Base-by-base conservation (phyloP, 2,113 vertebrate species). In the Pseudonaja textilis region DNA sequence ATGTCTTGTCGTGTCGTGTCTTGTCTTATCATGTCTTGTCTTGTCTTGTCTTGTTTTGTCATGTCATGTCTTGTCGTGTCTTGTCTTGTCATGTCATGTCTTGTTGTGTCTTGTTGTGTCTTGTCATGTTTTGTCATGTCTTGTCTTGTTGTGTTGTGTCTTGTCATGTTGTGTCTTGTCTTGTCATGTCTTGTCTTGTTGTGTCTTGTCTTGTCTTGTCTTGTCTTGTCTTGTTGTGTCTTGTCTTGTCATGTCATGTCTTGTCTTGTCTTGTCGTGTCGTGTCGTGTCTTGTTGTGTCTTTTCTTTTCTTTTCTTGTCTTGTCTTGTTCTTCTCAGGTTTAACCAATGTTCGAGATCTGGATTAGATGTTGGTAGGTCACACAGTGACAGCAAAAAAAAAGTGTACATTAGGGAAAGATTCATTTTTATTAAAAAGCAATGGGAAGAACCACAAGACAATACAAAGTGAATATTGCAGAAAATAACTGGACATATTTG, bases 281-380 rank as follows among this genome's bases (percentile, higher is more conserved):
- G 7, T 50, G 47, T 50, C 8, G 0, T 50, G 90, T 90, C 55
- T 42, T 42, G 42, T 42, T 42, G 42, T n/a, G 26, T 29, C 26
- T 69, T 14, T 7, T 25, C 6, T 69, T 14, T 7, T 25, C 6
- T 7, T 47, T 5, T 47, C 8, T 1, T 50, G 90, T 90, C 56
- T 93, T 94, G 39, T 50, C 50, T 93, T 94, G 34, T 91, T 7
- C 23, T 47, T 16, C 91, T 91, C 42, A 93, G 54, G 55, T 89
- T 85, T 42, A 89, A 95, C 81, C 20, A 94, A 4, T 1, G 20
- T 87, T 1, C 86, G 39, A 2, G 0, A 87, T 9, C 4, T 47
- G 52, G 7, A 45, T 57, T 22, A 93, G 4, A 52, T 93, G 10
- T 26, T 94, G 55, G 2, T 11, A 91, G 89, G 57, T 42, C 29